phyloP scores from a whole-genome alignment of 2,888 invertebrate species.

The Cybosia mesomella region DNA sequence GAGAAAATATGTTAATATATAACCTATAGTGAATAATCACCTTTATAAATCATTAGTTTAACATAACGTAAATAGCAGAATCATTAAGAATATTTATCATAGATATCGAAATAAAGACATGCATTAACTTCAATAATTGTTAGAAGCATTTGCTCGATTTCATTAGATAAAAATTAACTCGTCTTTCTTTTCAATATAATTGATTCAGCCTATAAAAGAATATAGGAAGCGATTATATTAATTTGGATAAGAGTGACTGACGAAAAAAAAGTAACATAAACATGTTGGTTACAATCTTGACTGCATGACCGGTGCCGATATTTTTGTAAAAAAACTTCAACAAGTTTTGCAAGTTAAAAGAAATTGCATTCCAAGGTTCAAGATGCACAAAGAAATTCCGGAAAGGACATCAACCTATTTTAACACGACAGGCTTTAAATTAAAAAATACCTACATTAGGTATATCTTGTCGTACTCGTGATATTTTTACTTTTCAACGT shows the following conservation, averaged over 20 bases:
- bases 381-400: conserved; percentile 20
- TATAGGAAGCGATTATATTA: not conserved
- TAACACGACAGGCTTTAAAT: not conserved
- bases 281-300: not conserved
- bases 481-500: not conserved
- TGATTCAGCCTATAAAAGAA: not conserved
- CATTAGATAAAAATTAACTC: too few species aligned
- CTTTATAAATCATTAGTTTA: not conserved
- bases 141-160: too few species aligned
- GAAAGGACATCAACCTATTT: conserved; percentile 2
- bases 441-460: not conserved
- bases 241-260: not conserved
- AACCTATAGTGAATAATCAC: not conserved
- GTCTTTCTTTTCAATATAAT: not conserved
- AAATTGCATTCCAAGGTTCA: conserved; percentile 15
- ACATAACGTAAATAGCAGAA: not conserved
- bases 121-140: too few species aligned
- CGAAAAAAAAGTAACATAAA: not conserved
- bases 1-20: not conserved
- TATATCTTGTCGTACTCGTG: too few species aligned
- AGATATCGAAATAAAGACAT: too few species aligned
- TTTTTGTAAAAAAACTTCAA: conserved; percentile 3
- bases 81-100: too few species aligned
- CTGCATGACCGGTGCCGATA: conserved; percentile 2
- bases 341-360: conserved; percentile 15